Percentiles rank a stretch among this genome's conserved stretches.
Conservation (phyloP, 2,888 invertebrate genomes). For the Latrodectus hesperus region DNA sequence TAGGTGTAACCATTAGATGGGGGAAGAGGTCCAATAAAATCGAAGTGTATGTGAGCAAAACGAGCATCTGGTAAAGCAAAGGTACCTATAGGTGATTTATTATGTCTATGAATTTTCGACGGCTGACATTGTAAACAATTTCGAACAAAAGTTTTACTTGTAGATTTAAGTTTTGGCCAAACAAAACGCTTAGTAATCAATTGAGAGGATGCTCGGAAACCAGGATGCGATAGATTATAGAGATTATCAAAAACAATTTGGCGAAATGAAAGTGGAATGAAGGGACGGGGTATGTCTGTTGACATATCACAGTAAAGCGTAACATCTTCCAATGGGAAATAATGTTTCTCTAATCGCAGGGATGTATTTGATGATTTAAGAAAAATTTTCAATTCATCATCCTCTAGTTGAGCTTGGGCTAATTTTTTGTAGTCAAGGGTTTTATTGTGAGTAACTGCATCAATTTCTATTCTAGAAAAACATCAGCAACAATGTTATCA, state of each 20-base stretch:
- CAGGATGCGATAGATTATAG: neutral
- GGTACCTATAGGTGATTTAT: neutral
- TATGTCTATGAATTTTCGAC: neutral
- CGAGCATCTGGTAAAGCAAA: no score
- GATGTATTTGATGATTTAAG: neutral
- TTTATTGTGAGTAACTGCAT: neutral
- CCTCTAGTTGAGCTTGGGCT: neutral
- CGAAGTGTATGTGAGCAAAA: neutral
- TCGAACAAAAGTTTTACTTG: neutral
- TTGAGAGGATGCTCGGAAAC: neutral
- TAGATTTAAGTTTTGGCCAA: neutral
- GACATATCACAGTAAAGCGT: neutral
- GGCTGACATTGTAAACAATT: neutral
- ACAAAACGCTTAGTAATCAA: neutral
- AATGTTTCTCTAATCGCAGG: neutral
- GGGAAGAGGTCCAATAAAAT: no score
- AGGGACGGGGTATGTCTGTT: neutral
- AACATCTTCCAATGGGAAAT: slow-evolving; percentile 4
- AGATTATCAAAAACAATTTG: neutral
- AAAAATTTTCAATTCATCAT: no score
- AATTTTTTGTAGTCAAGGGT: neutral
- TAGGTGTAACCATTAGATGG: neutral
- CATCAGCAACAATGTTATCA: no score
- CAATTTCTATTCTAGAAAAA: neutral
- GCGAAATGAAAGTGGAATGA: neutral